Evolutionary conservation across 2,113 vertebrate species (phyloP), one percentile per base, ranked within the genome.

Genomic region (Prolemur simus): DNA sequence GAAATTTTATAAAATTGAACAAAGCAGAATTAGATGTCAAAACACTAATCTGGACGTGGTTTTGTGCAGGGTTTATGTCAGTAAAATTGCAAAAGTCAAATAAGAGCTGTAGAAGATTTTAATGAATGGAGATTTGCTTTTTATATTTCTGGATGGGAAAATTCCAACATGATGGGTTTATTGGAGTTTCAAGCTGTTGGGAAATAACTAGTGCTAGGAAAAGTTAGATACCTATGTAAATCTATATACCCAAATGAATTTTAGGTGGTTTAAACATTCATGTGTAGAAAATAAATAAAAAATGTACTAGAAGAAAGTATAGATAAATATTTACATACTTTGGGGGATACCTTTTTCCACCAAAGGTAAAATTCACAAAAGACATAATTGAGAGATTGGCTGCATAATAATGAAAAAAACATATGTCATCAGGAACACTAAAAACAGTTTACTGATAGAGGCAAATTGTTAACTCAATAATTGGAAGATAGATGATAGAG

Each of bases 251-350:
- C 18, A 93, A 87, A 85, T 69, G 68, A 58, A 73, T 37, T 56
- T 94, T 47, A 94, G 49, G 66, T 39, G 18, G 6, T 69, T 95
- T 88, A 52, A 63, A 89, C 25, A 81, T 66, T 87, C 64, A 21
- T 52, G 14, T 81, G 21, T 54, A 68, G 39, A 96, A 91, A 93
- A 73, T n/a, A 82, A 95, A 49, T 63, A 14, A 66, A 94, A 91
- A 96, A 66, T 52, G 8, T 86, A 77, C 73, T 77, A 68, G 87
- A 91, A 96, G 95, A 94, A 93, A 95, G 66, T 29, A 32, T 66
- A 49, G 21, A 25, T 86, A n/a, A 89, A 7, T 27, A 69, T 69
- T 87, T 66, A 77, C 14, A 56, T 25, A 68, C 6, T 92, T 58
- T 49, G 49, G 77, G 64, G 25, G 11, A 84, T 29, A 47, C 8